Evolutionary conservation across 2,888 invertebrate genomes (phyloP).

Genomic region (Microctonus hyperodae): DNA sequence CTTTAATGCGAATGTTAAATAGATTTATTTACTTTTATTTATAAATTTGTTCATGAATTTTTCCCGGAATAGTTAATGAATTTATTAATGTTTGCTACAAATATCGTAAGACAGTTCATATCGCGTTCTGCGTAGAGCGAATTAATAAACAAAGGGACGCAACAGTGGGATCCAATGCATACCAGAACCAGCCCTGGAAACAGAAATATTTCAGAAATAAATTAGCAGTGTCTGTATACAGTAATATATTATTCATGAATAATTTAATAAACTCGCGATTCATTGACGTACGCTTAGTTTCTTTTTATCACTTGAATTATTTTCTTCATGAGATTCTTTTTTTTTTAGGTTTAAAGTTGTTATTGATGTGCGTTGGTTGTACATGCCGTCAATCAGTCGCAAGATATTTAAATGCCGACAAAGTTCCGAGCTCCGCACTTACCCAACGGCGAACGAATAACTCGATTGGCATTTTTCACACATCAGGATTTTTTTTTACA

Average conservation of each 20-base stretch:
- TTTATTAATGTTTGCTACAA: constrained; percentile 30
- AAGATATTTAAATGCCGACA: constrained; percentile 38
- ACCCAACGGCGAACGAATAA: constrained; percentile 38
- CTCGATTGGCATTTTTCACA: constrained; percentile 36
- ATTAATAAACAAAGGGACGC: constrained; percentile 38
- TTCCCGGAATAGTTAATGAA: constrained; percentile 5
- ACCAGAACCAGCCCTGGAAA: constrained; percentile 56
- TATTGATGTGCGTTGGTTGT: constrained; percentile 13
- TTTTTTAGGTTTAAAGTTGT: neutral
- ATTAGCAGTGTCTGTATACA: constrained; percentile 36
- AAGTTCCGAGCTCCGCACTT: constrained; percentile 38
- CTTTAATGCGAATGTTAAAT: constrained; percentile 19
- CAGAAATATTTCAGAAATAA: constrained; percentile 50
- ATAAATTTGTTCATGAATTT: constrained; percentile 8
- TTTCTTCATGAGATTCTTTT: neutral
- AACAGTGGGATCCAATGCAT: constrained; percentile 49
- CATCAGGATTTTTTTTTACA: neutral
- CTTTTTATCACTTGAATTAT: neutral
- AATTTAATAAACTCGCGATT: constrained; percentile 32
- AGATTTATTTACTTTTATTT: constrained; percentile 12
- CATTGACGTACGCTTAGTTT: constrained; percentile 31
- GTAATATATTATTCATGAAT: constrained; percentile 18
- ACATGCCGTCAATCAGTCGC: constrained; percentile 37
- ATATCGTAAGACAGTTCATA: constrained; percentile 40
- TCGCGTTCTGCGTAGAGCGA: constrained; percentile 37